A percentile compares a stretch with the other conserved stretches of the same genome.
phyloP scores from a whole-genome alignment of 2,797 vertebrate genomes.

The Lithobates pipiens region DNA sequence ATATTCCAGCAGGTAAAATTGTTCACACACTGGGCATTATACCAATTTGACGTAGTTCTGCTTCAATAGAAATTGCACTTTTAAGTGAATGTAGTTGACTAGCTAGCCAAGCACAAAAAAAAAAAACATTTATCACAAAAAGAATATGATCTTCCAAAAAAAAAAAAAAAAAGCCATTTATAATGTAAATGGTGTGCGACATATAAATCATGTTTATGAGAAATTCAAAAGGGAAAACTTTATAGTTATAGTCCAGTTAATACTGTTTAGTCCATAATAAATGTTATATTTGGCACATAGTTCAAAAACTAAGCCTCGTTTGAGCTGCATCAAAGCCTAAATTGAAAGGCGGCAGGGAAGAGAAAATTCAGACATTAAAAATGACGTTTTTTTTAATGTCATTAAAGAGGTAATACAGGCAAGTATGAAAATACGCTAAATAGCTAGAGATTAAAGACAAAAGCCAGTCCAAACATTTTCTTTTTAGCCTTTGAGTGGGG shows the following conservation, averaged over 20 bases:
- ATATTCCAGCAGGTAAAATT: too few species aligned
- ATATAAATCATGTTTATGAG: conserved; percentile 17
- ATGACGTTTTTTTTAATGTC: neutral
- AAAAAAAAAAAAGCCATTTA: conserved; percentile 13
- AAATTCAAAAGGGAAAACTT: conserved; percentile 12
- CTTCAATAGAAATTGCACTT: neutral
- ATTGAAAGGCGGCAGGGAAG: neutral
- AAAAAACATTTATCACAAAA: conserved; percentile 1
- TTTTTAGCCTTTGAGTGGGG: neutral
- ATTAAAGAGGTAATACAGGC: neutral
- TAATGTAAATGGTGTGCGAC: neutral
- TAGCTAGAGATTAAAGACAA: neutral
- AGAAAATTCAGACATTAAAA: neutral
- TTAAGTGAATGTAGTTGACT: neutral
- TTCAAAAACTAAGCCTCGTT: conserved; percentile 7
- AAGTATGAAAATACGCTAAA: neutral
- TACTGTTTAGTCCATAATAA: conserved; percentile 16
- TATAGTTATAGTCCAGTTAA: neutral
- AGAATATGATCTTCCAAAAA: neutral
- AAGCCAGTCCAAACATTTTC: neutral
- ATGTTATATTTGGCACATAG: conserved; percentile 18
- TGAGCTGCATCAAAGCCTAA: neutral
- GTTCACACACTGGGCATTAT: too few species aligned
- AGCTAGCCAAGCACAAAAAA: conserved; percentile 1
- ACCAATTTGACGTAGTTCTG: too few species aligned